A percentile compares a stretch with the other conserved stretches of the same genome.
These are phyloP conservation scores for Chaenodraco wilsoni DNA, from an alignment of 2,797 vertebrate genomes.

Conservation along the genomic window DNA sequence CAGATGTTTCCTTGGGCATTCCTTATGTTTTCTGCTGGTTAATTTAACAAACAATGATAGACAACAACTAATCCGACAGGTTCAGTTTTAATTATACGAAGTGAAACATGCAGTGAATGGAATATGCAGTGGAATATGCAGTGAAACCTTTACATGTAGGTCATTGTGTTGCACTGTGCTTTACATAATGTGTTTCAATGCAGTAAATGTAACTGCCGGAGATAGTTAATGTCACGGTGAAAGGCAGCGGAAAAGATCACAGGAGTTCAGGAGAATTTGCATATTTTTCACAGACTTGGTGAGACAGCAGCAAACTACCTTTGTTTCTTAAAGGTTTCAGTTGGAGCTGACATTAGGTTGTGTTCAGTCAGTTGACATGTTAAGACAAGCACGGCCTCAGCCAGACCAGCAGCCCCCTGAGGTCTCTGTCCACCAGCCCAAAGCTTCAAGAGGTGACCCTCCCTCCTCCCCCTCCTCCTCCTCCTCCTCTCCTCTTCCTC, in stretches of 20 bases:
- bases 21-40: neutral
- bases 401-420: constrained; percentile 32
- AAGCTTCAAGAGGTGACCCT: constrained; percentile 8
- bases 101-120: neutral
- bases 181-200: neutral
- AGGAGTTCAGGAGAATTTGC: neutral
- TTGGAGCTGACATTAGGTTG: constrained; percentile 1
- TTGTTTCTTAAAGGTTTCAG: neutral
- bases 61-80: neutral
- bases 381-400: constrained; percentile 44
- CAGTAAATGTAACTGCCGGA: no score
- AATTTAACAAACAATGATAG: neutral
- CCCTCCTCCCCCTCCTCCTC: constrained; percentile 11
- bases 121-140: neutral
- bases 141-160: neutral
- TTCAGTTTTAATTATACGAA: neutral
- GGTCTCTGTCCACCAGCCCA: constrained; percentile 36
- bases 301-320: constrained; percentile 13
- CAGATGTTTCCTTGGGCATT: neutral
- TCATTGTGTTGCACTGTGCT: neutral
- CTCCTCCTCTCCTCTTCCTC: constrained; percentile 11
- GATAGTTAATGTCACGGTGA: no score
- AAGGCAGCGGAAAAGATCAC: no score
- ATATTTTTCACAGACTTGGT: neutral
- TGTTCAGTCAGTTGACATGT: constrained; percentile 33